Conservation (phyloP, 2,888 invertebrate genomes). For the Silvanus unidentatus region DNA sequence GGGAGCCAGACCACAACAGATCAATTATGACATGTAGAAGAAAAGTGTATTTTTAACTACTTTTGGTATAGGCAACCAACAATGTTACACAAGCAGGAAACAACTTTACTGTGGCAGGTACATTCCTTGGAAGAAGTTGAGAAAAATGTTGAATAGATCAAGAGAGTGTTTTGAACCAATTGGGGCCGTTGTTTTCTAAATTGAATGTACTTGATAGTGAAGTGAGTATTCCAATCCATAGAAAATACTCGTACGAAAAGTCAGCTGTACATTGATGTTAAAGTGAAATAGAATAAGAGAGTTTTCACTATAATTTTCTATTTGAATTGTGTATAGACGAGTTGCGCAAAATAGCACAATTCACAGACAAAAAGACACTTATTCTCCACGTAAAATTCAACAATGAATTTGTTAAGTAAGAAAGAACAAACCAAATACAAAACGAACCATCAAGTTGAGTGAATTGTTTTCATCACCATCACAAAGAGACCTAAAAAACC, state of each 20-base stretch:
- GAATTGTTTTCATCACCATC: too few species aligned
- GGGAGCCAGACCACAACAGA: too few species aligned
- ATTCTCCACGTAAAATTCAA: conserved; percentile 11
- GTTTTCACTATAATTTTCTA: background rate
- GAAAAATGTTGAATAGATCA: too few species aligned
- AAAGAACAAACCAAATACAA: background rate
- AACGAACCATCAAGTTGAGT: too few species aligned
- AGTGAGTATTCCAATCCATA: conserved; percentile 14
- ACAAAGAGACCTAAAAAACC: background rate
- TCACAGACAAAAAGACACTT: conserved; percentile 10
- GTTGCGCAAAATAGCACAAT: conserved; percentile 12
- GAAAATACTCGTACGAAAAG: background rate
- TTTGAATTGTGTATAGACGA: conserved; percentile 6
- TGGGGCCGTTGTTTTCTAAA: background rate
- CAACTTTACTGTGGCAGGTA: too few species aligned
- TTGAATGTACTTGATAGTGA: conserved; percentile 18
- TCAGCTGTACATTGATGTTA: conserved; percentile 4
- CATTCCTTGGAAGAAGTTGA: too few species aligned
- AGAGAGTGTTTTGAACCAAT: too few species aligned
- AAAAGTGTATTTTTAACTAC: too few species aligned
- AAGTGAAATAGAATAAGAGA: background rate
- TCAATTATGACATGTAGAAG: too few species aligned
- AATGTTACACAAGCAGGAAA: too few species aligned
- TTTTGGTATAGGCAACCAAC: too few species aligned
- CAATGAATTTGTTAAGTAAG: conserved; percentile 7